phyloP scores from a whole-genome alignment of 2,113 vertebrate genomes.

The Theropithecus gelada region DNA sequence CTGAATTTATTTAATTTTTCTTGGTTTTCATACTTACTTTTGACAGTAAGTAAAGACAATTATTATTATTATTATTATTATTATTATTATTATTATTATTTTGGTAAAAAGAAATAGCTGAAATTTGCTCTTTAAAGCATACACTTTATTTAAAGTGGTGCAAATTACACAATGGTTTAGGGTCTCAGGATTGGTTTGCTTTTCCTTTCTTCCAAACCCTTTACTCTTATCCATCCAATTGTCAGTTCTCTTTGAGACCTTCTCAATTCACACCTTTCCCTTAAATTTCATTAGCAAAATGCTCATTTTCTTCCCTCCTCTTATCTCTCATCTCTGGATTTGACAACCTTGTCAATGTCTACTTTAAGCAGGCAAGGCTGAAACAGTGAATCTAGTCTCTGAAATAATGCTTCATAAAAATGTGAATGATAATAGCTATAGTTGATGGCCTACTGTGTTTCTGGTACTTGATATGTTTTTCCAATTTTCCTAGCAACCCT shows the following conservation, averaged over 20 bases:
- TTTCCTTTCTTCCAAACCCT: background rate
- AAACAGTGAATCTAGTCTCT: background rate
- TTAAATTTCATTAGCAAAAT: conserved; percentile 41
- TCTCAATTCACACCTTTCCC: background rate
- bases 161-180: background rate
- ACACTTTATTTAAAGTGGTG: background rate
- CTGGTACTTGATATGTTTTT: background rate
- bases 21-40: background rate
- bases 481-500: background rate
- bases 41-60: background rate
- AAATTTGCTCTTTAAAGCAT: conserved; percentile 22
- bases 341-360: background rate
- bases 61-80: background rate
- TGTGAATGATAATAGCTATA: background rate
- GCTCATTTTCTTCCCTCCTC: background rate
- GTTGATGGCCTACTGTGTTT: background rate
- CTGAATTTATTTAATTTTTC: conserved; percentile 20
- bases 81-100: background rate
- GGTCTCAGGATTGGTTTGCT: background rate
- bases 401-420: background rate
- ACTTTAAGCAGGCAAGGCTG: background rate
- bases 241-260: background rate
- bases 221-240: background rate
- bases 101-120: background rate
- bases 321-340: background rate